phyloP scores from a whole-genome alignment of 2,113 vertebrate genomes.

The Toxostoma redivivum region DNA sequence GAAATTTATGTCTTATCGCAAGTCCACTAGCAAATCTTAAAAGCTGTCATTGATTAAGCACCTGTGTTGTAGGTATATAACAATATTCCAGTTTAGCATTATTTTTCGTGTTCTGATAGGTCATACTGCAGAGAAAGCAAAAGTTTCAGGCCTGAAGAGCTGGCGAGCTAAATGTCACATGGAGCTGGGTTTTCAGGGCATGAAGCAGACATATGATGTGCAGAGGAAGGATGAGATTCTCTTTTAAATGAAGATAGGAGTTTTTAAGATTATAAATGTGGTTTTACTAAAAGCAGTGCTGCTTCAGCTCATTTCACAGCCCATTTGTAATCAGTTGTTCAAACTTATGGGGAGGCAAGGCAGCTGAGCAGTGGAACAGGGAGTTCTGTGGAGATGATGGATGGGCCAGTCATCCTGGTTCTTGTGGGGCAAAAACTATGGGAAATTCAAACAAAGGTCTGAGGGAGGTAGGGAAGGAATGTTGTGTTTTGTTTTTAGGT shows the following conservation, averaged over 20 bases:
- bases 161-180: rapidly evolving
- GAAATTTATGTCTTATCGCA: neutral
- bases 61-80: neutral
- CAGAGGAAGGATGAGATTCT: neutral
- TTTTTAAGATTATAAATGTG: neutral
- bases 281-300: neutral
- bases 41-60: neutral
- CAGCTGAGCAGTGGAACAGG: too few relatives aligned
- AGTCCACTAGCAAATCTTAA: neutral
- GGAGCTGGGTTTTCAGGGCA: neutral
- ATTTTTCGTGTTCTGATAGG: neutral
- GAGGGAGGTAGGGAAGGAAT: too few relatives aligned
- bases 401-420: too few relatives aligned
- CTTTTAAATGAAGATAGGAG: neutral
- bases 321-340: neutral
- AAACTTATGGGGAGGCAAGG: neutral
- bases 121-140: neutral
- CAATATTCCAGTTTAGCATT: neutral
- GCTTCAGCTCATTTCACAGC: neutral
- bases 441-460: too few relatives aligned
- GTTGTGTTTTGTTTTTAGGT: too few relatives aligned
- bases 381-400: too few relatives aligned
- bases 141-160: neutral
- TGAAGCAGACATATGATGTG: neutral
- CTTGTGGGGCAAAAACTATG: too few relatives aligned